These are phyloP conservation scores for Morpho deidamia DNA, from an alignment of 2,888 invertebrate genomes.

Conservation along the genomic window DNA sequence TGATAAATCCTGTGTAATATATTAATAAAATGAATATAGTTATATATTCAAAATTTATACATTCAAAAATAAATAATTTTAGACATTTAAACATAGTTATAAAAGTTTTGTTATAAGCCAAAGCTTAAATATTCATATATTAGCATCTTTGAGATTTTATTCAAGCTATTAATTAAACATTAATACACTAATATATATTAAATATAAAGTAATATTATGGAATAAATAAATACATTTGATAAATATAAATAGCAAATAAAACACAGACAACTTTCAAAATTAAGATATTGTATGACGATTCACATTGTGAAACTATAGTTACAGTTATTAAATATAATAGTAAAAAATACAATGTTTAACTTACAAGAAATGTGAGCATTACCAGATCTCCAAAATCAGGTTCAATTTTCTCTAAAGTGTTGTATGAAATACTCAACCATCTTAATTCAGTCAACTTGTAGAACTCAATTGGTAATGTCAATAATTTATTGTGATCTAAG, in stretches of 20 bases:
- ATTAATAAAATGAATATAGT: neutral
- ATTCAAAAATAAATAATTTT: no score
- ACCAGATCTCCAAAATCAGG: conserved; percentile 87
- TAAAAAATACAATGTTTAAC: conserved; percentile 12
- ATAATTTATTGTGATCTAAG: conserved; percentile 83
- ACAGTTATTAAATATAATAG: no score
- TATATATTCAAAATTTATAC: no score
- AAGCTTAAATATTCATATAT: no score
- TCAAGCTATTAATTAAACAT: no score
- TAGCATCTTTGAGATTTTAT: no score
- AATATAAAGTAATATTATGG: no score
- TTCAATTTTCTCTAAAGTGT: conserved; percentile 82
- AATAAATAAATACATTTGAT: neutral
- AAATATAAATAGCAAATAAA: neutral
- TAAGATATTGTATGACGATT: no score
- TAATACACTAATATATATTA: no score
- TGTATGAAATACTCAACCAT: conserved; percentile 86
- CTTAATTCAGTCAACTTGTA: conserved; percentile 84
- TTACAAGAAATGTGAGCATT: conserved; percentile 80
- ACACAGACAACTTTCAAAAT: neutral
- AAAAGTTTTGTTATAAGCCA: no score
- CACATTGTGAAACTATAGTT: no score
- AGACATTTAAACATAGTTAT: no score
- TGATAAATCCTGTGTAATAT: conserved; percentile 82
- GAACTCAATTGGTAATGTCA: conserved; percentile 80